Percentiles rank a stretch among this genome's conserved stretches.
Conservation (phyloP, 2,888 invertebrate species). For the Sinelater perroti region DNA sequence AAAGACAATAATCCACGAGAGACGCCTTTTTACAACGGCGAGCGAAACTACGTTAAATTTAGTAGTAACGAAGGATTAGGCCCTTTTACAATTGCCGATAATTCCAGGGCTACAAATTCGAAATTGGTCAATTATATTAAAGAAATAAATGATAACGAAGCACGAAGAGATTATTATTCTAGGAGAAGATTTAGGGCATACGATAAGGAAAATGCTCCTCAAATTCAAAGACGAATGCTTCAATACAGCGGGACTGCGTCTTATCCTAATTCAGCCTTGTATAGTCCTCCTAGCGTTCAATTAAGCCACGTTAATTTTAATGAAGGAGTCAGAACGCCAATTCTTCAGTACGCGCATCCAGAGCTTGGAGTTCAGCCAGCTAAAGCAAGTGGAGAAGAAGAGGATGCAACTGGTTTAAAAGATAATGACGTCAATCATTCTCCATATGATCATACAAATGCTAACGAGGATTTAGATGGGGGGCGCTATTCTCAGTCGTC, state of each 20-base stretch:
- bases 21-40: slow-evolving; percentile 40
- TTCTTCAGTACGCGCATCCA: slow-evolving; percentile 82
- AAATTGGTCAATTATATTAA: slow-evolving; percentile 73
- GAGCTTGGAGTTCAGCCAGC: slow-evolving; percentile 82
- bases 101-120: slow-evolving; percentile 65
- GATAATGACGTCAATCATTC: slow-evolving; percentile 46
- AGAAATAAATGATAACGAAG: slow-evolving; percentile 72
- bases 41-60: slow-evolving; percentile 46
- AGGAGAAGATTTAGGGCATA: slow-evolving; percentile 60
- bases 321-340: slow-evolving; percentile 77
- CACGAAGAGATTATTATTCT: slow-evolving; percentile 68
- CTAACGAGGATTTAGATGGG: slow-evolving; percentile 44
- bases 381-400: slow-evolving; percentile 63
- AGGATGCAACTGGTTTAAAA: slow-evolving; percentile 52
- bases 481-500: slow-evolving; percentile 52
- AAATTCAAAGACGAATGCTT: slow-evolving; percentile 76
- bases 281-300: slow-evolving; percentile 69
- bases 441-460: slow-evolving; percentile 34
- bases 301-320: slow-evolving; percentile 69
- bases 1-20: slow-evolving; percentile 61
- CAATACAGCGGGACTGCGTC: slow-evolving; percentile 69
- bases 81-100: slow-evolving; percentile 71
- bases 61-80: slow-evolving; percentile 63
- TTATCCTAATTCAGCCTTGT: slow-evolving; percentile 73
- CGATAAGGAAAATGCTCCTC: slow-evolving; percentile 60